phyloP scores from a whole-genome alignment of 2,797 vertebrate species.

The Tragelaphus oryx region DNA sequence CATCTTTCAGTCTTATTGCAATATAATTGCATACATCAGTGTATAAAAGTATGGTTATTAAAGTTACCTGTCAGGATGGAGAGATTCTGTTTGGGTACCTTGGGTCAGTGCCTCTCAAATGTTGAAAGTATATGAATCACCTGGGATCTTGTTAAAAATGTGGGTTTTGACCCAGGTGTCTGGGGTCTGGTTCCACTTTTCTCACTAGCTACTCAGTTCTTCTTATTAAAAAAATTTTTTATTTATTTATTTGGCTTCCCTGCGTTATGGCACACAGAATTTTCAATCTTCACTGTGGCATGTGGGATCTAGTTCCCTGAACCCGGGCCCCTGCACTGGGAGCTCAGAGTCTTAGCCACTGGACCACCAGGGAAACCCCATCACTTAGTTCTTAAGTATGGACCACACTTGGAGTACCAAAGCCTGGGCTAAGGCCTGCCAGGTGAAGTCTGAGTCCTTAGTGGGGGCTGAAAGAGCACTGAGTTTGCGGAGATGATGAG shows the following conservation, averaged over 20 bases:
- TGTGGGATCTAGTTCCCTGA: neutral
- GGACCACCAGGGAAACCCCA: neutral
- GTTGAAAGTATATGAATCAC: neutral
- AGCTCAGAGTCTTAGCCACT: neutral
- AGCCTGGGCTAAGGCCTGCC: neutral
- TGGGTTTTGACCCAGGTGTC: neutral
- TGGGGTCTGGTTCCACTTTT: neutral
- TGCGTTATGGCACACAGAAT: neutral
- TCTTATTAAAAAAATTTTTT: neutral
- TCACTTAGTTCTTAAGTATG: neutral
- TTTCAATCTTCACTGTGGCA: neutral
- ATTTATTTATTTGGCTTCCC: neutral
- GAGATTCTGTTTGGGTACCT: neutral
- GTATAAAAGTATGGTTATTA: neutral
- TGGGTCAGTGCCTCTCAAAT: neutral
- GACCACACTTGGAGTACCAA: neutral
- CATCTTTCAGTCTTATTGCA: neutral
- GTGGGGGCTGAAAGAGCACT: neutral
- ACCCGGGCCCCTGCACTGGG: neutral
- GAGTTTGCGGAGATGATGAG: neutral
- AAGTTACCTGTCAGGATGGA: neutral
- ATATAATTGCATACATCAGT: neutral
- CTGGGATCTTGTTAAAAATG: neutral
- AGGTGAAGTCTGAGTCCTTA: neutral
- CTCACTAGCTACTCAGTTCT: neutral